These are phyloP conservation scores for Tenthredo distinguenda DNA, from an alignment of 2,888 invertebrate species.

Conservation along the genomic window DNA sequence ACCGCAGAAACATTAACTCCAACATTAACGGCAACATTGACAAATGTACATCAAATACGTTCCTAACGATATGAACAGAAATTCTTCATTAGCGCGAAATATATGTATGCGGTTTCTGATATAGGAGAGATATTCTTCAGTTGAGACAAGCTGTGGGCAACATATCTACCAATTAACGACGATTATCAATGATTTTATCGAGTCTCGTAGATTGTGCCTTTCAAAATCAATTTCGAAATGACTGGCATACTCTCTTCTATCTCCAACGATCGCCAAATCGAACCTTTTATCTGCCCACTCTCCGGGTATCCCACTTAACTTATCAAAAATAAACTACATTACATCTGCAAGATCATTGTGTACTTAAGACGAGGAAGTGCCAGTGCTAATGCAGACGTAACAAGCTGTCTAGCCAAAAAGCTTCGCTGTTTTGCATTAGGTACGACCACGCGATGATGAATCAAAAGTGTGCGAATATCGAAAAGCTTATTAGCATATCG, in stretches of 20 bases:
- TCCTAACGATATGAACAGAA: not conserved
- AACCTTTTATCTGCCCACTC: not conserved
- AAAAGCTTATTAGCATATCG: not conserved
- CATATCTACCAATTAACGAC: not conserved
- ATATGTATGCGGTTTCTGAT: not conserved
- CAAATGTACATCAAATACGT: not conserved
- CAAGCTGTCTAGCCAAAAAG: not conserved
- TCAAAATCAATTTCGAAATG: not conserved
- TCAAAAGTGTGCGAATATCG: not conserved
- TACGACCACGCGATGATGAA: conserved; percentile 4
- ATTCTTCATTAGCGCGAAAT: not conserved
- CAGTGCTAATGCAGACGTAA: not conserved
- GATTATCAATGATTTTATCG: not conserved
- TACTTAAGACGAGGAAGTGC: not conserved
- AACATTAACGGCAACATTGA: not conserved
- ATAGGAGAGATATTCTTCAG: not conserved
- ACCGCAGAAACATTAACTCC: not conserved
- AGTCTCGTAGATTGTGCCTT: not conserved
- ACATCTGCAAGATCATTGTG: conserved; percentile 17
- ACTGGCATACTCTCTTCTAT: not conserved
- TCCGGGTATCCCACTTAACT: not conserved
- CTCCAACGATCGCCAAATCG: not conserved
- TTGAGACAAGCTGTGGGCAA: not conserved
- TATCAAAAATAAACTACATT: conserved; percentile 7
- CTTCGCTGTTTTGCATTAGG: not conserved